phyloP scores from a whole-genome alignment of 2,888 invertebrate genomes.

The Caradrina kadenii region DNA sequence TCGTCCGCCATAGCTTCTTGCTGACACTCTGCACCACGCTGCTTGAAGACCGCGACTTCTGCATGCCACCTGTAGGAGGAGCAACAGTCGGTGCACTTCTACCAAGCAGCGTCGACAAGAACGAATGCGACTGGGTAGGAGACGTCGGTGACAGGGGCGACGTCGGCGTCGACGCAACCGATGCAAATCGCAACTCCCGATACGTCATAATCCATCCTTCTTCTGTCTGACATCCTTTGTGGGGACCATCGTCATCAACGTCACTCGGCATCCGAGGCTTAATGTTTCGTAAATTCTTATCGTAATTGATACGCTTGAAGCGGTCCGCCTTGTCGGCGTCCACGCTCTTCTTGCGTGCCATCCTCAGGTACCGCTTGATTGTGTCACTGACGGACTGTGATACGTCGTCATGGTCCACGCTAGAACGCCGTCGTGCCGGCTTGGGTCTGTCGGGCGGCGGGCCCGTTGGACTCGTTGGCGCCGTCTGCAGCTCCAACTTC shows the following conservation, averaged over 20 bases:
- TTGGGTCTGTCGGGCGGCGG: slow-evolving; percentile 79
- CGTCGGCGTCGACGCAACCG: slow-evolving; percentile 85
- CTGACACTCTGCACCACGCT: slow-evolving; percentile 96
- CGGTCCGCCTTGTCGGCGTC: slow-evolving; percentile 95
- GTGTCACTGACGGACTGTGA: slow-evolving; percentile 97
- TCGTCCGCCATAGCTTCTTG: slow-evolving; percentile 95
- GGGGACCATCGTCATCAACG: slow-evolving; percentile 94
- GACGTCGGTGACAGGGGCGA: slow-evolving; percentile 89
- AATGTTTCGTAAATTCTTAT: slow-evolving; percentile 95
- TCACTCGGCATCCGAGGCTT: slow-evolving; percentile 94
- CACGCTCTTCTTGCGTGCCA: slow-evolving; percentile 96
- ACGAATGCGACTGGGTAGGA: slow-evolving; percentile 86
- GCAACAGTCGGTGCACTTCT: slow-evolving; percentile 78
- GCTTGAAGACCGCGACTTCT: slow-evolving; percentile 97
- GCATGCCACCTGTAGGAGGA: slow-evolving; percentile 93
- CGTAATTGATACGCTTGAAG: slow-evolving; percentile 97
- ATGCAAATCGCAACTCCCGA: slow-evolving; percentile 81
- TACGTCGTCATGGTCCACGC: slow-evolving; percentile 95
- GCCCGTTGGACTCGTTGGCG: slow-evolving; percentile 84
- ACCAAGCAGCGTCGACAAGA: slow-evolving; percentile 82
- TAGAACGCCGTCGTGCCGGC: slow-evolving; percentile 92
- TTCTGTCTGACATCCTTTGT: slow-evolving; percentile 94
- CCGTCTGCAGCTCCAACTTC: slow-evolving; percentile 82
- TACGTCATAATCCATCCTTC: slow-evolving; percentile 93
- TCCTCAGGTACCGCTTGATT: slow-evolving; percentile 95